Conservation (phyloP, 2,113 vertebrate species). For the Elaphurus davidianus region DNA sequence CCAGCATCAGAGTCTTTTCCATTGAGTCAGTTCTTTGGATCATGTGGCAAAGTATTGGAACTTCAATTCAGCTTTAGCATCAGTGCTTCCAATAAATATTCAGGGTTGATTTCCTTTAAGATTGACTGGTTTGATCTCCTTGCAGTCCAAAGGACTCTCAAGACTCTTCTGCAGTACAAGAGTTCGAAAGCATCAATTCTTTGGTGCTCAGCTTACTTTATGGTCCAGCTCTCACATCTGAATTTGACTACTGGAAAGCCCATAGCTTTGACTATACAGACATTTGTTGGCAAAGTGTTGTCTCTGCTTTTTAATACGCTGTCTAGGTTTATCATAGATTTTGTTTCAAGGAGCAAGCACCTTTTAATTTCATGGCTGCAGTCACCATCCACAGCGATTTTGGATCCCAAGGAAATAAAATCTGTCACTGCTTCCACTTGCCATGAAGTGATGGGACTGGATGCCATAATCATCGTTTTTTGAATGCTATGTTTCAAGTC, state of each 20-base stretch:
- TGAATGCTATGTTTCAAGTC: not conserved
- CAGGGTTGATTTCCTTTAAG: not conserved
- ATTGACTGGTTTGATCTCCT: not conserved
- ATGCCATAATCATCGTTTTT: not conserved
- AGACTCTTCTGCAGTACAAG: not conserved
- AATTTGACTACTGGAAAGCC: not conserved
- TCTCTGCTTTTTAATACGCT: not conserved
- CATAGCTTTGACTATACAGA: not conserved
- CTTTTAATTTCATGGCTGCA: not conserved
- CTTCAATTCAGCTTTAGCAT: not conserved
- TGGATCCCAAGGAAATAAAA: not conserved
- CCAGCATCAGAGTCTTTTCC: not conserved
- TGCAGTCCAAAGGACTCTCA: not conserved
- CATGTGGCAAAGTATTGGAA: not conserved
- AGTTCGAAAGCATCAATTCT: not conserved
- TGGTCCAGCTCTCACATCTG: not conserved
- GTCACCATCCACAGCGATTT: not conserved
- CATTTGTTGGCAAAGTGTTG: not conserved
- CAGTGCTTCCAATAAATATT: not conserved
- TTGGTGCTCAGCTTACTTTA: not conserved
- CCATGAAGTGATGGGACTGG: not conserved
- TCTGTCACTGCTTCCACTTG: not conserved
- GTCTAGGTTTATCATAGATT: not conserved
- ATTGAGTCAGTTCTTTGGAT: not conserved
- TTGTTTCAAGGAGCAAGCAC: not conserved